Percentiles rank a stretch among this genome's conserved stretches.
Evolutionary conservation across 2,888 invertebrate genomes (phyloP).

Genomic region (Spodoptera exigua): DNA sequence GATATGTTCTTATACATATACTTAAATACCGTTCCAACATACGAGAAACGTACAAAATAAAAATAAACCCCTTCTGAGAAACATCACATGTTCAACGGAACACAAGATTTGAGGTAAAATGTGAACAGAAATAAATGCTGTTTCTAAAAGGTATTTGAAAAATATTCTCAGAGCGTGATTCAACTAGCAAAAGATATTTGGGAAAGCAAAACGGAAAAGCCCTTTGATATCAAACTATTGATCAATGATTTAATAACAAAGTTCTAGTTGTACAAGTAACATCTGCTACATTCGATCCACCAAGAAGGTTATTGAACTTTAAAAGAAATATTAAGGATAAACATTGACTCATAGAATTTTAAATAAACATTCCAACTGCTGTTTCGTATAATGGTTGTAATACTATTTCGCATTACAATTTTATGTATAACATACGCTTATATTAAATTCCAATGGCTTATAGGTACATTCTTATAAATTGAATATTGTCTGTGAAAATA

Average conservation of each 20-base stretch:
- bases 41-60: slow-evolving; percentile 11
- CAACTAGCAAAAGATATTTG: slow-evolving; percentile 20
- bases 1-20: background rate
- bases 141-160: slow-evolving; percentile 4
- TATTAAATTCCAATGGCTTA: slow-evolving; percentile 5
- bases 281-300: slow-evolving; percentile 19
- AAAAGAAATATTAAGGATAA: slow-evolving; percentile 12
- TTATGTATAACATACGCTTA: background rate
- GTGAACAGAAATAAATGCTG: slow-evolving; percentile 17
- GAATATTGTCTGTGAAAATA: slow-evolving; percentile 5
- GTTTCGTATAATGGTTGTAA: background rate
- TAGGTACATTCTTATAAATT: slow-evolving; percentile 6
- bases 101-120: slow-evolving; percentile 10
- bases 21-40: background rate
- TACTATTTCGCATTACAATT: background rate
- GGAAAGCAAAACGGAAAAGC: slow-evolving; percentile 22
- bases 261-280: slow-evolving; percentile 18
- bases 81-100: slow-evolving; percentile 6
- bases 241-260: slow-evolving; percentile 28
- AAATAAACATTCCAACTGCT: background rate
- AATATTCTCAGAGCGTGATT: slow-evolving; percentile 30
- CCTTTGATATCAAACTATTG: slow-evolving; percentile 33
- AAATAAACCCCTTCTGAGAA: slow-evolving; percentile 16
- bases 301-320: slow-evolving; percentile 28
- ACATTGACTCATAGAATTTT: slow-evolving; percentile 4